phyloP scores from a whole-genome alignment of 2,888 invertebrate genomes.

The Thymelicus lineola region DNA sequence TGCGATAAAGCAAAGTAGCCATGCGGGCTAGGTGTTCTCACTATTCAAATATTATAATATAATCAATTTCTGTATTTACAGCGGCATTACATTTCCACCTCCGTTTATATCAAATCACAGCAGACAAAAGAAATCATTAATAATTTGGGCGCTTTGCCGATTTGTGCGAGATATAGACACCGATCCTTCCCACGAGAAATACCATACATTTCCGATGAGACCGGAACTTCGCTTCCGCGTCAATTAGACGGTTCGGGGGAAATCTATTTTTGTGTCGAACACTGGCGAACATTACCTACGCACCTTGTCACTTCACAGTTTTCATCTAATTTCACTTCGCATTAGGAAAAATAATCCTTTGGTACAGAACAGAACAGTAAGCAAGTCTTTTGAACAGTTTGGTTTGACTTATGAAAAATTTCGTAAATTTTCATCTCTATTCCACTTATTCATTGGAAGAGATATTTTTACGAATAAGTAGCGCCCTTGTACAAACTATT shows the following conservation, averaged over 20 bases:
- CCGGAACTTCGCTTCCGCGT: conserved; percentile 38
- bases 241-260: conserved; percentile 32
- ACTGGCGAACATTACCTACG: background rate
- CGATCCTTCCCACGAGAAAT: conserved; percentile 35
- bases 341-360: too few species aligned
- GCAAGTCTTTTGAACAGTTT: too few species aligned
- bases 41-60: background rate
- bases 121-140: conserved; percentile 9
- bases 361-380: too few species aligned
- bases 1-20: too few species aligned
- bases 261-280: conserved; percentile 12
- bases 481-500: too few species aligned
- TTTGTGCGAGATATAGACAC: conserved; percentile 23
- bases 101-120: background rate
- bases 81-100: background rate
- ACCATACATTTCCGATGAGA: conserved; percentile 37
- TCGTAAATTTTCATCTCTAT: too few species aligned
- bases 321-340: too few species aligned
- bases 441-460: too few species aligned
- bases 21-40: background rate
- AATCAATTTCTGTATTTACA: too few species aligned
- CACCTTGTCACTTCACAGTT: background rate
- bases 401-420: too few species aligned
- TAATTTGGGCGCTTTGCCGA: background rate
- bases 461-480: too few species aligned